Base-by-base conservation (phyloP, 2,797 vertebrate species). In the Amazona ochrocephala region DNA sequence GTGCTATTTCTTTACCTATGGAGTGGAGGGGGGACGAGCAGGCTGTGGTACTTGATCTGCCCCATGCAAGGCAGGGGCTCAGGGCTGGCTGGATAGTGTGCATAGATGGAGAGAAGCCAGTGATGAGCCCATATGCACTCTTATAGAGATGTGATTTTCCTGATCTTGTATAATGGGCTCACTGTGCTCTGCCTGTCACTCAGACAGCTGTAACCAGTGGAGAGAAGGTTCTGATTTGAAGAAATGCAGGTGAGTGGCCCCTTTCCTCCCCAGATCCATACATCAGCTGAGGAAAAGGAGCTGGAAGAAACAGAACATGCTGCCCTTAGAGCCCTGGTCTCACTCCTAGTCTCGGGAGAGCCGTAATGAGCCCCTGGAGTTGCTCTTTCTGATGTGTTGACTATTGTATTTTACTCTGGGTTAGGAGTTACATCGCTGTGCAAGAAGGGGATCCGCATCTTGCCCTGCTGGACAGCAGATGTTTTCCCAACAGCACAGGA, bases 1-100 rank as follows among this genome's bases (percentile, higher is more conserved):
- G 34, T 2, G 3, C 0, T 8, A 14, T 51, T 79, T 11, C 21
- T 22, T 44, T n/a, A 44, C n/a, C 48, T 0, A 0, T 3, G 56
- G 34, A 48, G 24, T 3, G 1, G n/a, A 50, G 5, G 50, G 23
- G 30, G 41, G 32, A 5, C 1, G 53, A 14, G 67, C 5, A 2
- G 39, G 30, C 29, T 53, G 48, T 0, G 2, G 29, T n/a, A 10
- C 13, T 27, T 9, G 21, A 3, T 9, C 24, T 23, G 13, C 12
- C 20, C 65, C 3, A 0, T 20, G n/a, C 22, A 5, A 39, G n/a
- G 56, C 30, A 7, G 27, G 8, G 30, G 24, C 5, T 56, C 29
- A 12, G 65, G 44, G 5, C 48, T 1, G 9, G 37, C 37, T 13
- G 23, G 56, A 45, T 67, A 78, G 60, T 0, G 1, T 16, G 50